A percentile compares a stretch with the other conserved stretches of the same genome.
phyloP scores from a whole-genome alignment of 2,113 vertebrate species.

The Lanius collurio region DNA sequence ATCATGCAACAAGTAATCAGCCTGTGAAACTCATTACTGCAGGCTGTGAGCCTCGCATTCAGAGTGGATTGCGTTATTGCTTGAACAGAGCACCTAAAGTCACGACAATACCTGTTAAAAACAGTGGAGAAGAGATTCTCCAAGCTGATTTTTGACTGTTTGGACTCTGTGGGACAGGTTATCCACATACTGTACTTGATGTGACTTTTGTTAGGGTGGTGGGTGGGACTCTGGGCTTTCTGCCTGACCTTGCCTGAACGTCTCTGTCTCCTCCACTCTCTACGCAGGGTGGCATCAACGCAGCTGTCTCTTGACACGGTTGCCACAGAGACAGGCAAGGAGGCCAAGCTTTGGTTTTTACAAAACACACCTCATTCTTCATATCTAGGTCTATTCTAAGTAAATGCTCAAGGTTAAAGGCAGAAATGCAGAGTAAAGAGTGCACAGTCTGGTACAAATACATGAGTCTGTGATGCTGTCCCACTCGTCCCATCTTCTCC shows the following conservation, averaged over 20 bases:
- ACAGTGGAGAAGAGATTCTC: neutral
- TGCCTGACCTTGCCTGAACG: neutral
- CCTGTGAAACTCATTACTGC: neutral
- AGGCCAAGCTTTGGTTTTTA: neutral
- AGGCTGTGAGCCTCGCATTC: neutral
- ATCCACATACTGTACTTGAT: neutral
- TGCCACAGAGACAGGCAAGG: neutral
- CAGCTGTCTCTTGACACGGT: rapidly evolving
- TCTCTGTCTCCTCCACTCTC: neutral
- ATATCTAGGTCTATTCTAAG: neutral
- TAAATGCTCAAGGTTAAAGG: neutral
- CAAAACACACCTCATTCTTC: neutral
- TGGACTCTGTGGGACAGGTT: neutral
- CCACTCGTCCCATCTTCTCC: neutral
- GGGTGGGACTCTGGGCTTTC: neutral
- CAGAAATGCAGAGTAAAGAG: neutral
- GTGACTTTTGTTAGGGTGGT: neutral
- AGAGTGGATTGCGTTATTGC: neutral
- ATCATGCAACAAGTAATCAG: neutral
- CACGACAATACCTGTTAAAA: neutral
- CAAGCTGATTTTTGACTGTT: neutral
- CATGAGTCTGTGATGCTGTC: neutral
- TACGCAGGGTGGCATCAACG: neutral
- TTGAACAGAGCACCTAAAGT: neutral
- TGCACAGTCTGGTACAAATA: neutral